Conservation (phyloP, 1,140 invertebrate genomes). For the Meloidogyne hapla region DNA sequence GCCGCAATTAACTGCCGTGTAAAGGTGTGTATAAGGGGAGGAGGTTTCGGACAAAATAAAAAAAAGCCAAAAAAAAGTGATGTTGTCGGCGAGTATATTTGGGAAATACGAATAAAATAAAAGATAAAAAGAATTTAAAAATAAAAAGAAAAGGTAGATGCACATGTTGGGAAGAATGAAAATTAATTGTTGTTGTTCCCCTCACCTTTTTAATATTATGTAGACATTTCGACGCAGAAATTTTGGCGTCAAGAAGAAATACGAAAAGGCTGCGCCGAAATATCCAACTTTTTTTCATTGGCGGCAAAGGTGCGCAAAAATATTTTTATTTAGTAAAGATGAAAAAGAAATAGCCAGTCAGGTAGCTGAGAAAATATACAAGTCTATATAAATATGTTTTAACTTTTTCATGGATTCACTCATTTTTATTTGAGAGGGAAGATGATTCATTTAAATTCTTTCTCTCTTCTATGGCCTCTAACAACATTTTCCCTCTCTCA, state of each 20-base stretch:
- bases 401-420: not conserved
- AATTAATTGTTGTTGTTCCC: not conserved
- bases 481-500: not conserved
- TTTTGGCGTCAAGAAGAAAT: not conserved
- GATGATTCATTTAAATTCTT: too few species aligned
- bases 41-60: not conserved
- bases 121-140: not conserved
- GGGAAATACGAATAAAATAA: not conserved
- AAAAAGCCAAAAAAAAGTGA: not conserved
- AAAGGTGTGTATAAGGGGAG: not conserved
- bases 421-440: too few species aligned
- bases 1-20: constrained; percentile 1
- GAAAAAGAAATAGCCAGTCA: not conserved
- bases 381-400: not conserved
- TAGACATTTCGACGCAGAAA: not conserved
- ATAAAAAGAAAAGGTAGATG: not conserved
- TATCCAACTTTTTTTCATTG: not conserved
- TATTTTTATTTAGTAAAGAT: not conserved
- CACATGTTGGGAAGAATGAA: not conserved
- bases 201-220: not conserved
- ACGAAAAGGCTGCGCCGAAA: not conserved
- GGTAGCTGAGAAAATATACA: not conserved
- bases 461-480: not conserved
- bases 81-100: not conserved
- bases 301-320: not conserved